phyloP scores from a whole-genome alignment of 2,113 vertebrate species.

The Nyctibius bracteatus region DNA sequence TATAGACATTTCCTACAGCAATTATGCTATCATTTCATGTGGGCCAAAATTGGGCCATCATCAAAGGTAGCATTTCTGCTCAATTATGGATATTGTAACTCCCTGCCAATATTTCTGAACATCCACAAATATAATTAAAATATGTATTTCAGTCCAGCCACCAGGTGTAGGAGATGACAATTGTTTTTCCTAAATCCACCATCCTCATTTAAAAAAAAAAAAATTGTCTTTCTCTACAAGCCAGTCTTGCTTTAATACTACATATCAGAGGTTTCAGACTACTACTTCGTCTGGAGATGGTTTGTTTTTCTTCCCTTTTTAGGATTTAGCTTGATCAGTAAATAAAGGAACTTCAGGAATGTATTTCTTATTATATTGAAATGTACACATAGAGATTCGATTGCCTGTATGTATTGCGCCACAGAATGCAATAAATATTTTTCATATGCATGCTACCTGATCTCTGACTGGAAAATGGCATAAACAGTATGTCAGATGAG shows the following conservation, averaged over 20 bases:
- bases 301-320: background rate
- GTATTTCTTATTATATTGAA: slow-evolving; percentile 21
- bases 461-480: background rate
- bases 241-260: background rate
- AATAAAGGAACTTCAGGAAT: background rate
- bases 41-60: background rate
- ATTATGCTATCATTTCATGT: background rate
- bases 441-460: background rate
- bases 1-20: background rate
- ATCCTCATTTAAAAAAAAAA: background rate
- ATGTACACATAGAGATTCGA: background rate
- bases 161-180: background rate
- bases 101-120: background rate
- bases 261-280: background rate
- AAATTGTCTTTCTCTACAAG: background rate
- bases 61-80: background rate
- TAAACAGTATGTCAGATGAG: background rate
- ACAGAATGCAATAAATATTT: slow-evolving; percentile 1
- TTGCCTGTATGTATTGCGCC: background rate
- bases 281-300: background rate
- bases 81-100: background rate
- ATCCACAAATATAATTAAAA: background rate
- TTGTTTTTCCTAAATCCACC: background rate
- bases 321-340: background rate
- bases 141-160: background rate